Evolutionary conservation across 30 jellyfish, hydroid and myxozoan species (phyloP).

Genomic region (Pelagia noctiluca): DNA sequence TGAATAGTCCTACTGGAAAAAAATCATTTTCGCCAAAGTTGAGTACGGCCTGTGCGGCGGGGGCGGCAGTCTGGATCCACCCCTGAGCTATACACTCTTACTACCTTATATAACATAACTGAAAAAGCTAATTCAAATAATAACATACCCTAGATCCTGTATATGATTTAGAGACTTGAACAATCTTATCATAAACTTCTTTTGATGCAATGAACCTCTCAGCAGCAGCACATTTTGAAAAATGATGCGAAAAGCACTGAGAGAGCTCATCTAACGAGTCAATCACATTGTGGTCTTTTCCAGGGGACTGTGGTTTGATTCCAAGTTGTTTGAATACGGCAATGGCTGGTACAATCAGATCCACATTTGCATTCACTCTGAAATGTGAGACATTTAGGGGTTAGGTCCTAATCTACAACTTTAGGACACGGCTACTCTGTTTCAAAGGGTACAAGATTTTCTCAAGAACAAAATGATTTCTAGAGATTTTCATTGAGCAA

Average conservation of each 20-base stretch:
- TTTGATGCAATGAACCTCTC: conserved; percentile 82
- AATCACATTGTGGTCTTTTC: conserved; percentile 63
- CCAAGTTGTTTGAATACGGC: conserved; percentile 50
- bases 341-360: conserved; percentile 78
- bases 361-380: conserved; percentile 89
- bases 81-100: no score
- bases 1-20: no score
- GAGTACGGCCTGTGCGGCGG: no score
- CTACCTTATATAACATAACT: no score
- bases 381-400: conserved; percentile 1
- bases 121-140: no score
- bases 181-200: conserved; percentile 67
- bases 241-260: conserved; percentile 75
- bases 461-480: neutral
- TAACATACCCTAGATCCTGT: conserved; percentile 55
- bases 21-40: no score
- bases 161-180: conserved; percentile 43
- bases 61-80: no score
- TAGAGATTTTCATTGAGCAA: neutral
- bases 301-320: conserved; percentile 16
- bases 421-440: neutral
- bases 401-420: neutral
- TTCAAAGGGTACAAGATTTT: neutral
- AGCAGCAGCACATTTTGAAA: conserved; percentile 89
- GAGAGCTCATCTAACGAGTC: conserved; percentile 57